Percentiles rank a stretch among this genome's conserved stretches.
Conservation (phyloP, 2,888 invertebrate genomes). For the Amiota mariae region DNA sequence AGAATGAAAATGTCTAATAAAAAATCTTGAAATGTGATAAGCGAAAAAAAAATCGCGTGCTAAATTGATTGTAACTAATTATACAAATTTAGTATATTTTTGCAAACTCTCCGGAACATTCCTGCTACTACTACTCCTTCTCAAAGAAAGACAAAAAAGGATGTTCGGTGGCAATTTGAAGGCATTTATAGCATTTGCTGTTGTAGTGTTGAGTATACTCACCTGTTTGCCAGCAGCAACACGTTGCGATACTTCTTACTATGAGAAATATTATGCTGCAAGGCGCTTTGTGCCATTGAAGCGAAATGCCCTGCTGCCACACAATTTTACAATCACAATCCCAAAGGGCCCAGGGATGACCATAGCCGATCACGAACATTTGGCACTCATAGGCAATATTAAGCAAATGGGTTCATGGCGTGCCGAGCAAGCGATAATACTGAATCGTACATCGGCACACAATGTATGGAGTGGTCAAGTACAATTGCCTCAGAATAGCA, state of each 20-base stretch:
- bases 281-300: conserved; percentile 61
- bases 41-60: conserved; percentile 1
- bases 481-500: conserved; percentile 79
- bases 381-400: conserved; percentile 82
- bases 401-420: conserved; percentile 82
- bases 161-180: conserved; percentile 37
- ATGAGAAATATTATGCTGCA: conserved; percentile 69
- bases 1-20: background rate
- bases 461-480: conserved; percentile 78
- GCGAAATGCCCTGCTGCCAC: conserved; percentile 53
- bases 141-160: conserved; percentile 8
- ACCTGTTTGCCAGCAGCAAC: conserved; percentile 60
- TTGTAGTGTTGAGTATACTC: conserved; percentile 57
- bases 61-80: too few relatives aligned
- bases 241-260: conserved; percentile 67
- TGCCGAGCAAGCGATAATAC: conserved; percentile 76
- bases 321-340: conserved; percentile 59
- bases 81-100: too few relatives aligned
- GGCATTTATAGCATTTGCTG: conserved; percentile 45
- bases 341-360: conserved; percentile 64
- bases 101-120: too few relatives aligned
- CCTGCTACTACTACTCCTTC: background rate
- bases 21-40: conserved; percentile 7
- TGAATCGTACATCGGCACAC: conserved; percentile 74
- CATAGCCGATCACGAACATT: conserved; percentile 77